Conservation (phyloP, 2,888 invertebrate species). For the Caenorhabditis sp. region DNA sequence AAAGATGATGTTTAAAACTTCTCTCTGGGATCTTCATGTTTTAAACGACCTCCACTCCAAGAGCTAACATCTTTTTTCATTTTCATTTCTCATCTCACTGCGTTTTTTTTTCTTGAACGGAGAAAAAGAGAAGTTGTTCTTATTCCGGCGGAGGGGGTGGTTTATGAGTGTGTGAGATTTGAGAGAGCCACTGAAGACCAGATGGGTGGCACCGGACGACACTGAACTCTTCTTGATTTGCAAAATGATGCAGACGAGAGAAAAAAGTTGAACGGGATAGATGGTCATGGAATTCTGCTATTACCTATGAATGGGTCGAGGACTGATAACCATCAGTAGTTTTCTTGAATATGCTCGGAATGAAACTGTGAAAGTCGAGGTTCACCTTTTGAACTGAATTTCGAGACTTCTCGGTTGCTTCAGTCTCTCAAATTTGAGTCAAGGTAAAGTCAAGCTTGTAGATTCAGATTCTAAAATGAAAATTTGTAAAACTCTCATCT, state of each 20-base stretch:
- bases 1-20: conserved; percentile 13
- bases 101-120: conserved; percentile 25
- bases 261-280: background rate
- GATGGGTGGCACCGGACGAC: conserved; percentile 58
- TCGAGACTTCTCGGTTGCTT: too few relatives aligned
- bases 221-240: conserved; percentile 20
- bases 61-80: conserved; percentile 26
- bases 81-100: background rate
- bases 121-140: conserved; percentile 15
- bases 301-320: too few relatives aligned
- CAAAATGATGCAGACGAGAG: background rate
- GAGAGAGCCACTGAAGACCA: conserved; percentile 28
- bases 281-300: too few relatives aligned
- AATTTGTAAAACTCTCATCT: too few relatives aligned
- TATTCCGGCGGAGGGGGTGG: too few relatives aligned
- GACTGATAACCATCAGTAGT: too few relatives aligned
- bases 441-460: too few relatives aligned
- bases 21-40: background rate
- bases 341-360: too few relatives aligned
- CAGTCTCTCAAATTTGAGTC: too few relatives aligned
- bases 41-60: conserved; percentile 3
- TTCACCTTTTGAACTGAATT: too few relatives aligned
- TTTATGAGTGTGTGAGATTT: conserved; percentile 46
- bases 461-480: too few relatives aligned
- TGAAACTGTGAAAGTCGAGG: too few relatives aligned